Conservation (phyloP, 64 coral and sea anemone species). For the Stichodactyla helianthus region DNA sequence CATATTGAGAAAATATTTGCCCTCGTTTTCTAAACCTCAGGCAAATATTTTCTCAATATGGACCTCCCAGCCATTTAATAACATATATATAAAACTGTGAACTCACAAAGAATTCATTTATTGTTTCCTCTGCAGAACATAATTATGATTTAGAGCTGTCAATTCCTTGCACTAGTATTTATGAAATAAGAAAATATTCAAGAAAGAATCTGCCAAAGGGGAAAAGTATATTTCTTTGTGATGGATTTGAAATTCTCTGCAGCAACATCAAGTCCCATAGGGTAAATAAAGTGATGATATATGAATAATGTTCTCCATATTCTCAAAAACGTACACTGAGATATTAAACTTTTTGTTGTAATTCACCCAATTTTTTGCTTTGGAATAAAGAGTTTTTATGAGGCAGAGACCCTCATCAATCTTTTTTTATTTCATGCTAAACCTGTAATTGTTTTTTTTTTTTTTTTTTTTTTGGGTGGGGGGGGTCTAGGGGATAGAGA, state of each 20-base stretch:
- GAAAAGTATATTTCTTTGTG: slow-evolving; percentile 71
- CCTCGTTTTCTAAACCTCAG: too few relatives aligned
- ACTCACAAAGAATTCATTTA: neutral
- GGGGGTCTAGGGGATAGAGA: too few relatives aligned
- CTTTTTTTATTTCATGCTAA: slow-evolving; percentile 59
- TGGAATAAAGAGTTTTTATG: slow-evolving; percentile 34
- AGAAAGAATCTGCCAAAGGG: slow-evolving; percentile 82
- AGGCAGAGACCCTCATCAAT: slow-evolving; percentile 55
- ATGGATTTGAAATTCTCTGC: slow-evolving; percentile 91
- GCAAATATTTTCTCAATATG: too few relatives aligned
- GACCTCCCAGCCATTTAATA: too few relatives aligned
- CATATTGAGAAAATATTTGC: too few relatives aligned
- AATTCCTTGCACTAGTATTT: slow-evolving; percentile 80
- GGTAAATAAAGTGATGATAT: slow-evolving; percentile 22
- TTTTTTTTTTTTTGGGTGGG: neutral
- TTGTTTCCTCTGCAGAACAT: slow-evolving; percentile 28
- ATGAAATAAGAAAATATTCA: slow-evolving; percentile 82
- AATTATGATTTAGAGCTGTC: slow-evolving; percentile 65
- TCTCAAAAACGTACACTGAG: neutral
- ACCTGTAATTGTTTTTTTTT: slow-evolving; percentile 28
- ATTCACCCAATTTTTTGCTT: neutral
- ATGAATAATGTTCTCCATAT: too few relatives aligned
- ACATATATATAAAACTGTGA: too few relatives aligned
- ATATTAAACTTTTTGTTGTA: neutral
- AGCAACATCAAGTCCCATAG: slow-evolving; percentile 69